Evolutionary conservation across 1,140 invertebrate species (phyloP).

Genomic region (Eumaeus atala): DNA sequence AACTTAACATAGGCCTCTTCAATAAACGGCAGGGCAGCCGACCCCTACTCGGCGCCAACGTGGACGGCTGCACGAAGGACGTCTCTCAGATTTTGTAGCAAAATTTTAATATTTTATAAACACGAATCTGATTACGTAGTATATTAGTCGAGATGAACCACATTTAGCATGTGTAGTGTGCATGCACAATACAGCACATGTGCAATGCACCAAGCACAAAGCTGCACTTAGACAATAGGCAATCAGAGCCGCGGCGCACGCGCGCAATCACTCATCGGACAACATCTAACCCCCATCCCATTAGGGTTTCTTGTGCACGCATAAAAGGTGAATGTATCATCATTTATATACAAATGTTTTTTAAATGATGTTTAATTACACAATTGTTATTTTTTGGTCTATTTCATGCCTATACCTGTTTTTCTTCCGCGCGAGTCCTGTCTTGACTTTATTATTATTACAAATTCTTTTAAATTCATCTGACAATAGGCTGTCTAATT

Average conservation of each 20-base stretch:
- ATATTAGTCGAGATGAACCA: too few relatives aligned
- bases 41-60: too few relatives aligned
- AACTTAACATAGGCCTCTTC: too few relatives aligned
- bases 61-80: too few relatives aligned
- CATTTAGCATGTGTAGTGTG: background rate
- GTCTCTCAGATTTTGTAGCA: too few relatives aligned
- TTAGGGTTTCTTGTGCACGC: conserved; percentile 17
- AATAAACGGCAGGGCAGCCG: too few relatives aligned
- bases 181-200: conserved; percentile 13
- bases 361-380: conserved; percentile 19
- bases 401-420: background rate
- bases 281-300: conserved; percentile 10
- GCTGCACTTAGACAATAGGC: conserved; percentile 38
- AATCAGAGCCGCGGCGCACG: conserved; percentile 37
- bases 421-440: background rate
- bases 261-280: conserved; percentile 27
- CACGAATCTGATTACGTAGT: too few relatives aligned
- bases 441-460: background rate
- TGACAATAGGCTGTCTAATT: conserved; percentile 1
- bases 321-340: background rate
- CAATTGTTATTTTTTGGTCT: conserved; percentile 22
- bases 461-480: background rate
- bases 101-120: too few relatives aligned
- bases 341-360: conserved; percentile 22
- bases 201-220: conserved; percentile 15